phyloP scores from a whole-genome alignment of 2,888 invertebrate species.

The Tipula confusa region DNA sequence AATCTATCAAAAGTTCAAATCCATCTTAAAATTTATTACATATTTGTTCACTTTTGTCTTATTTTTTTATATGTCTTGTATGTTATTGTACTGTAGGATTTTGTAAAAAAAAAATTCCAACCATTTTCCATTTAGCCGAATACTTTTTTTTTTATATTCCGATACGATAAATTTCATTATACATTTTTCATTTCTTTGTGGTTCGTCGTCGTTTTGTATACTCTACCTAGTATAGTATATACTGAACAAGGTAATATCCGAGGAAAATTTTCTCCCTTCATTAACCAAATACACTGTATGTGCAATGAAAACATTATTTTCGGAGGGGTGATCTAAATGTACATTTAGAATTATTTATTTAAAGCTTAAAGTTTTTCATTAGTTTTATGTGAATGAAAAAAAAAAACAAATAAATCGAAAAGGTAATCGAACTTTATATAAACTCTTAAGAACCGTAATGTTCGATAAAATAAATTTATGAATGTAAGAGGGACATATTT shows the following conservation, averaged over 20 bases:
- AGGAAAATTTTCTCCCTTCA: not conserved
- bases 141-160: not conserved
- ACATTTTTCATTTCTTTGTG: not conserved
- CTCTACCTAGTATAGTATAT: not conserved
- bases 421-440: conserved; percentile 3
- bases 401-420: too few relatives aligned
- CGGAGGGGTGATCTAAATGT: not conserved
- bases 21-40: conserved; percentile 20
- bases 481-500: too few relatives aligned
- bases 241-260: not conserved
- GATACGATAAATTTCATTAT: not conserved
- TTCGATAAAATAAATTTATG: not conserved
- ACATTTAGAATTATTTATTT: not conserved
- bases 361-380: not conserved
- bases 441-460: not conserved
- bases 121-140: not conserved
- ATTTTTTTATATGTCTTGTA: not conserved
- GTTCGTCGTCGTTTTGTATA: not conserved
- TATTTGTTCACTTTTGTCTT: not conserved
- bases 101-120: not conserved
- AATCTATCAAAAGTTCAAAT: conserved; percentile 12
- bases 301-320: not conserved
- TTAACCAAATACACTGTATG: not conserved
- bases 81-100: not conserved
- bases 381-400: not conserved